Evolutionary conservation across 2,888 invertebrate genomes (phyloP).

Genomic region (Lithophane leautieri): DNA sequence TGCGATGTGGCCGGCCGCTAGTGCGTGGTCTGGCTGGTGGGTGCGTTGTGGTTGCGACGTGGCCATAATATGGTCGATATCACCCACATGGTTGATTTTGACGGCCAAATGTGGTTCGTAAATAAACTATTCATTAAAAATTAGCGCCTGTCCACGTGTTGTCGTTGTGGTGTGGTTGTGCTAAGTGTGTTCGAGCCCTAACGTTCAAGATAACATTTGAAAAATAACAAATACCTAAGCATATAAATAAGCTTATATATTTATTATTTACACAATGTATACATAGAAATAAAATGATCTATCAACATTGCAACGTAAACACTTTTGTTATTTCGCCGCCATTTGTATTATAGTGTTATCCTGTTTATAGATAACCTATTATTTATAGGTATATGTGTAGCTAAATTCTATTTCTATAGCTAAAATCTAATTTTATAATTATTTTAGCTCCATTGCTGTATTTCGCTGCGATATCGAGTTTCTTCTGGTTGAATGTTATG

Average conservation of each 20-base stretch:
- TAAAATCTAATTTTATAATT: not conserved
- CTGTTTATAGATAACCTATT: not conserved
- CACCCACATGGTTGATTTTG: no score
- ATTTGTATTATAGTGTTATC: not conserved
- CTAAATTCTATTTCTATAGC: not conserved
- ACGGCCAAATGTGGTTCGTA: no score
- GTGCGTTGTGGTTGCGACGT: no score
- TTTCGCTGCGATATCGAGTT: constrained; percentile 45
- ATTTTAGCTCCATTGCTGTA: constrained; percentile 52
- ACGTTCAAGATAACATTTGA: not conserved
- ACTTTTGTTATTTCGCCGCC: not conserved
- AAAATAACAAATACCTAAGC: not conserved
- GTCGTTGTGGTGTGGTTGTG: not conserved
- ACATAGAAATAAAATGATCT: not conserved
- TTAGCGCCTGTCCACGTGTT: no score
- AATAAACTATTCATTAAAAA: no score
- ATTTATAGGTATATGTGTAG: no score
- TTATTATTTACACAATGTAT: not conserved
- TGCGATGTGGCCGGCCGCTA: no score
- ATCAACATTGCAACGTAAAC: not conserved
- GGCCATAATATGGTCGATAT: no score
- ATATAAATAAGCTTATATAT: not conserved
- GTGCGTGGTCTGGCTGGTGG: no score
- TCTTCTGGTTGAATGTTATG: constrained; percentile 64
- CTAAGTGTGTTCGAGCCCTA: not conserved